Evolutionary conservation across 2,888 invertebrate genomes (phyloP).

Genomic region (Tyria jacobaeae): DNA sequence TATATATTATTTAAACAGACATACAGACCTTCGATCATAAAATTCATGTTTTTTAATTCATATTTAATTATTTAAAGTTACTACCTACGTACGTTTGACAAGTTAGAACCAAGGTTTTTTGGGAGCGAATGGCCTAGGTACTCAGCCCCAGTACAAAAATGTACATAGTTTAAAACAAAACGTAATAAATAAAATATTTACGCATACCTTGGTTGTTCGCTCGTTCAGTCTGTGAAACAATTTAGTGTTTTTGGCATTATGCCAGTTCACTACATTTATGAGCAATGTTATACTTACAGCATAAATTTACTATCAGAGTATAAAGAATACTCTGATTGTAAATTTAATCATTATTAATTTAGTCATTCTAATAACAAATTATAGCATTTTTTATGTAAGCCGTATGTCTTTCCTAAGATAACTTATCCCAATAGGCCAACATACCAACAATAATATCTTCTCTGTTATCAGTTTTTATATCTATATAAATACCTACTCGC

Average conservation of each 20-base stretch:
- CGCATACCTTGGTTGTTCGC: slow-evolving; percentile 27
- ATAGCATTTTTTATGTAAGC: neutral
- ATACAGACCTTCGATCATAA: no score
- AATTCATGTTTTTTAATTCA: no score
- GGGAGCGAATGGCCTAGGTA: neutral
- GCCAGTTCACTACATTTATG: slow-evolving; percentile 23
- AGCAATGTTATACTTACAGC: slow-evolving; percentile 2
- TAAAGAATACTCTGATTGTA: no score
- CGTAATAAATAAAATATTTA: slow-evolving; percentile 23
- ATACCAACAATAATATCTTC: neutral
- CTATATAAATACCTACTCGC: neutral
- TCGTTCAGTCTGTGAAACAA: slow-evolving; percentile 23
- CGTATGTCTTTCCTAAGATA: neutral
- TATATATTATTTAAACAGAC: no score
- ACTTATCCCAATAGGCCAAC: neutral
- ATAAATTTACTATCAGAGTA: no score
- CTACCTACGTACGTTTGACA: neutral
- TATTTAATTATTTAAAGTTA: neutral
- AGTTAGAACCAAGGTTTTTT: neutral
- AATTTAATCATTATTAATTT: neutral
- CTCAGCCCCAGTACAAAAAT: neutral
- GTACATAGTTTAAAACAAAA: neutral
- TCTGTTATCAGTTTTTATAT: neutral
- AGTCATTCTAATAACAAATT: neutral
- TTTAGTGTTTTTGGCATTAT: slow-evolving; percentile 36